Evolutionary conservation across 2,797 vertebrate genomes (phyloP), one percentile per base, ranked within the genome.

Genomic region (Babyrousa celebensis): DNA sequence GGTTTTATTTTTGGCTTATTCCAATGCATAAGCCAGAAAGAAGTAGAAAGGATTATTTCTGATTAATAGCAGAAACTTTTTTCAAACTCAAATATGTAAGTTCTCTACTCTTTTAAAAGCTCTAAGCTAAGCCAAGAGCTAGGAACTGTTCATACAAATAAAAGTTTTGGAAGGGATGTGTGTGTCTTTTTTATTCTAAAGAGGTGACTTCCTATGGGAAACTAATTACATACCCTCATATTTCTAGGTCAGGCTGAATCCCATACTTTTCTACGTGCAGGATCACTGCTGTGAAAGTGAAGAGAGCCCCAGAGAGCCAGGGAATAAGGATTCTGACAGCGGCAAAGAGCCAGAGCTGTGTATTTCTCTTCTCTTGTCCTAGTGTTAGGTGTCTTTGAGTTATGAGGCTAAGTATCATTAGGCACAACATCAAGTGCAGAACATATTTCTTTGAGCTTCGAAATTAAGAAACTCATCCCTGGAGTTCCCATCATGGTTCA

Each of bases 31-130:
- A 97, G 84, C 91, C 96, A 94, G 90, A 95, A 96, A 68, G 79
- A 91, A 95, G 87, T 92, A 95, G 72, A 95, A 84, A 87, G 62
- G 67, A 70, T 91, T 94, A 80, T 83, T 97, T 97, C 94, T 97
- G 85, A 95, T 95, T 93, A 92, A 96, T 87, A 96, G 75, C 91
- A 97, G 96, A 97, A 97, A 95, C 74, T 82, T 95, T 96, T 97
- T 96, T 92, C 74, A 91, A 91, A 85, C 40, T 86, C 82, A 87
- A 86, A 89, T 84, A 94, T 60, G 32, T 86, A 95, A 79, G 14
- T 23, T 89, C 68, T 94, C 79, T 97, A 75, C 82, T 95, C 92
- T 96, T 95, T 85, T 92, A 93, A 92, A 97, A 92, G 71, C 68
- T 92, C 72, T 94, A 93, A 95, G 89, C 29, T 95, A 95, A 94